Evolutionary conservation across 2,888 invertebrate species (phyloP), one percentile per base, ranked within the genome.

Genomic region (Alloplasta piceator): DNA sequence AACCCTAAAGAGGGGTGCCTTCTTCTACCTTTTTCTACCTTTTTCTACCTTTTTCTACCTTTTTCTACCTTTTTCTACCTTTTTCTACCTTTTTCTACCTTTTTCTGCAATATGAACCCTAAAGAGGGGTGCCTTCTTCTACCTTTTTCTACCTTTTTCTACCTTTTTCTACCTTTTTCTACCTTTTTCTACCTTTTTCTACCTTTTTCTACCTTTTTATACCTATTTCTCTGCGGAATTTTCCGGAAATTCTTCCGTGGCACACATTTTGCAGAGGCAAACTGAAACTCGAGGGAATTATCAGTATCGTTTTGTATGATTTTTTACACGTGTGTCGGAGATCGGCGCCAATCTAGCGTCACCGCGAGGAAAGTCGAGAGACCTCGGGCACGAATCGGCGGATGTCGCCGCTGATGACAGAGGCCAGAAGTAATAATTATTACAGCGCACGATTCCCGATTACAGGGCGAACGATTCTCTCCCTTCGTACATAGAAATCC

Each of bases 331-430:
- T 58, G 43, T 48, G 67, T 50, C 26, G 46, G 36, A 43, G 9
- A 67, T 58, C 48, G 66, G 60, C 77, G 71, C 64, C 76, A 61
- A 70, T 66, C 75, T 67, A 46, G 60, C 48, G 58, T 76, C 68
- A 78, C 48, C 73, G 72, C 68, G 26, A 26, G 26, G 26, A 26
- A 26, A 26, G 26, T 26, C 26, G 26, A 26, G 26, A 26, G 26
- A 26, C 26, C 26, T 1, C 1, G 26, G 3, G 52, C 63, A 16
- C 36, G 67, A 46, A 67, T 52, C 80, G 72, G 78, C 86, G 85
- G 88, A 90, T 89, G 89, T 90, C 87, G 88, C 87, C 90, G 87
- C 89, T 92, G 92, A 92, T 92, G 91, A 92, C 90, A 92, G 91
- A 82, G 74, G 87, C 87, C 89, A 77, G 85, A 86, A 87, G 85